Evolutionary conservation across 1,140 invertebrate genomes (phyloP).

Genomic region (Pogonomyrmex barbatus): DNA sequence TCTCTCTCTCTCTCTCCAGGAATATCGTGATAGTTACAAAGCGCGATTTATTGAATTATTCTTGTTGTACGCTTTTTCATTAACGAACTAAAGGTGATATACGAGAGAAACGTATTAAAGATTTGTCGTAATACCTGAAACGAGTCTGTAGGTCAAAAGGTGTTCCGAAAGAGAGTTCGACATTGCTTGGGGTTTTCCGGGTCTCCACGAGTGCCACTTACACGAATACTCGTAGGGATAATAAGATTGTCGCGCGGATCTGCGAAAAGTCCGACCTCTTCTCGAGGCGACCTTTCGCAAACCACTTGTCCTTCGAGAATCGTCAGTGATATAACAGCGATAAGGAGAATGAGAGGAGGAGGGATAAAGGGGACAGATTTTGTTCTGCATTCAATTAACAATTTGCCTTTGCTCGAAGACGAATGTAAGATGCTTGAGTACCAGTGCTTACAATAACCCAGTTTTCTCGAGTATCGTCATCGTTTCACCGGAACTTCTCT

Average conservation of each 20-base stretch:
- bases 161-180: conserved; percentile 12
- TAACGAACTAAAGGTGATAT: conserved; percentile 18
- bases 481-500: conserved; percentile 66
- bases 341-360: conserved; percentile 45
- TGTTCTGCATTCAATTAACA: conserved; percentile 81
- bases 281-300: conserved; percentile 32
- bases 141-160: conserved; percentile 39
- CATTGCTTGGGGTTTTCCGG: conserved; percentile 31
- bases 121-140: neutral
- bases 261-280: conserved; percentile 38
- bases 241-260: conserved; percentile 50
- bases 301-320: conserved; percentile 42
- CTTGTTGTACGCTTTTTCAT: conserved; percentile 3
- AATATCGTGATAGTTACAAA: neutral
- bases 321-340: conserved; percentile 36
- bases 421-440: conserved; percentile 80
- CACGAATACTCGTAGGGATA: conserved; percentile 52
- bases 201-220: conserved; percentile 63
- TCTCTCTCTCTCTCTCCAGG: neutral
- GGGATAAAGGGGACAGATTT: conserved; percentile 47
- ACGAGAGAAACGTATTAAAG: neutral
- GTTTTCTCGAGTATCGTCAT: conserved; percentile 77
- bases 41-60: conserved; percentile 17
- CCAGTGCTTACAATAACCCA: conserved; percentile 82
- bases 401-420: conserved; percentile 81